A percentile compares a stretch with the other conserved stretches of the same genome.
phyloP scores from a whole-genome alignment of 1,140 invertebrate species.

The Aphelinus atriplicis region DNA sequence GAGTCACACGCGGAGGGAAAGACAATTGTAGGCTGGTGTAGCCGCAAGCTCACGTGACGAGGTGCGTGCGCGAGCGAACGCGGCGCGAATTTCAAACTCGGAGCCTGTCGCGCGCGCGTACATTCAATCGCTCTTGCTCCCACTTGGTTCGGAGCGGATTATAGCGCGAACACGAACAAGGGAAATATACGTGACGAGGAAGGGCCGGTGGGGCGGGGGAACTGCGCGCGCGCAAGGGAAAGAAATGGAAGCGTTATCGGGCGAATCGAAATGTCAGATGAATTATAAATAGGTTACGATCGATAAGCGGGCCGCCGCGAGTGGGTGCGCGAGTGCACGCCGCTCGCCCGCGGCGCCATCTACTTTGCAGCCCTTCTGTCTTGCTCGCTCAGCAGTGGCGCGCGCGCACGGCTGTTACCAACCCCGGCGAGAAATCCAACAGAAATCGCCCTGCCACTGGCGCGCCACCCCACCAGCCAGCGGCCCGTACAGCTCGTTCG shows the following conservation, averaged over 20 bases:
- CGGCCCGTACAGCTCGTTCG: no score
- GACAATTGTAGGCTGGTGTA: no score
- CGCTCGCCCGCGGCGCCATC: constrained; percentile 54
- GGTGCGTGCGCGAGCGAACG: no score
- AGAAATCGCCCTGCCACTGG: no score
- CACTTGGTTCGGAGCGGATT: no score
- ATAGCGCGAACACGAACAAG: background rate
- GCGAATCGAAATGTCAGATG: constrained; percentile 60
- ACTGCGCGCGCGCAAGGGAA: constrained; percentile 3
- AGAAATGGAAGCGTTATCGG: constrained; percentile 50
- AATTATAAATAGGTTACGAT: constrained; percentile 63
- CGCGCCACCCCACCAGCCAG: no score
- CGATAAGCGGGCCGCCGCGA: constrained; percentile 52
- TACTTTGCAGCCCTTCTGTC: constrained; percentile 48
- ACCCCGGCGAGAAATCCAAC: background rate
- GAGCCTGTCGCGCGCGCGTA: no score
- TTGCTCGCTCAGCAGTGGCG: background rate
- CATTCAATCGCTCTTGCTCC: no score
- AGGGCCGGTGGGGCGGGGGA: background rate
- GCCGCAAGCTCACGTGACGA: no score
- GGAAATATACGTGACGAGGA: background rate
- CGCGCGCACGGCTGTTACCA: background rate
- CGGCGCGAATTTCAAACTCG: no score
- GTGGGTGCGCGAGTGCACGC: constrained; percentile 9
- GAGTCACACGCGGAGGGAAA: no score